Evolutionary conservation across 30 jellyfish, hydroid and myxozoan species (phyloP).

Genomic region (Aurelia aurita): DNA sequence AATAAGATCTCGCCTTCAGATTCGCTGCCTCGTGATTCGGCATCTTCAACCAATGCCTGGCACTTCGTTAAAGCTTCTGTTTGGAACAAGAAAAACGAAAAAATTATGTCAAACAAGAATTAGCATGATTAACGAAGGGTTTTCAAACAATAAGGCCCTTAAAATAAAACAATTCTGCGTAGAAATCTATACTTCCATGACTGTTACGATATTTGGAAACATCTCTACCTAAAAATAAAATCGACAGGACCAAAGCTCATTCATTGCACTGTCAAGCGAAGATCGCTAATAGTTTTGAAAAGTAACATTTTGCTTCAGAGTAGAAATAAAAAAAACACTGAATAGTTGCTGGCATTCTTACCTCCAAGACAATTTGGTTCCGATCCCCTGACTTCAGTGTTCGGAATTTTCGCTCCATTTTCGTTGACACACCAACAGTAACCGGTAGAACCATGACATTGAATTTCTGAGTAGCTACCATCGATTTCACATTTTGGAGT

Average conservation of each 20-base stretch:
- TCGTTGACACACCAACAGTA: conserved; percentile 76
- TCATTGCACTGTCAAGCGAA: too few species aligned
- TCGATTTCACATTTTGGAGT: conserved; percentile 51
- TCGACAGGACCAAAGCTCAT: too few species aligned
- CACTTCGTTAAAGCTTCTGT: conserved; percentile 26
- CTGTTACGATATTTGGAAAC: too few species aligned
- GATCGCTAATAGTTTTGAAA: too few species aligned
- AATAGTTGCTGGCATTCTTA: neutral
- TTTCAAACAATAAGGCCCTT: too few species aligned
- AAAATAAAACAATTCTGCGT: too few species aligned
- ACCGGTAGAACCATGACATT: conserved; percentile 71
- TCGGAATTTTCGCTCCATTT: conserved; percentile 23
- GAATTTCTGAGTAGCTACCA: conserved; percentile 53
- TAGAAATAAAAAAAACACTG: too few species aligned
- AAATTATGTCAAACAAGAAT: too few species aligned
- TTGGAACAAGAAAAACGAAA: neutral
- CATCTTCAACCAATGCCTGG: conserved; percentile 20
- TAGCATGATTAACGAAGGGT: too few species aligned
- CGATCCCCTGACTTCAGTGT: conserved; percentile 33
- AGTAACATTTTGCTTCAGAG: too few species aligned
- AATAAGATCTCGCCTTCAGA: neutral
- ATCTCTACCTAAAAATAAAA: too few species aligned
- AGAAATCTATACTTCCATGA: too few species aligned
- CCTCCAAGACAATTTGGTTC: conserved; percentile 39
- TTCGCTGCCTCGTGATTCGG: neutral